These are phyloP conservation scores for Cheilinus undulatus DNA, from an alignment of 2,113 vertebrate species.

Conservation along the genomic window DNA sequence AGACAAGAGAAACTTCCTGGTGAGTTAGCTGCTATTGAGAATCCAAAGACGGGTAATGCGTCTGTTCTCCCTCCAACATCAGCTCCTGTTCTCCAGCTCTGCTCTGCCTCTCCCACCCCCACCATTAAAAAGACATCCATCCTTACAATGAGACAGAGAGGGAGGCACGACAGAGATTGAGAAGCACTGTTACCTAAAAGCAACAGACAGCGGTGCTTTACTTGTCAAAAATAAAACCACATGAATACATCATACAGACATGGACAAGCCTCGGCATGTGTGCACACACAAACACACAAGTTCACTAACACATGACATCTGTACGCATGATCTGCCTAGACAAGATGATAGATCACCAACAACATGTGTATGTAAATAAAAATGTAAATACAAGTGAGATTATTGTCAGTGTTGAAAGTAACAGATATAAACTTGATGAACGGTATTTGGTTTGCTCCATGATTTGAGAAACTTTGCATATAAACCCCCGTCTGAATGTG, in stretches of 20 bases:
- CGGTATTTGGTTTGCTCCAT: constrained; percentile 19
- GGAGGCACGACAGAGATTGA: constrained; percentile 41
- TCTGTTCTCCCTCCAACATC: constrained; percentile 56
- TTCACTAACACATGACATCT: constrained; percentile 11
- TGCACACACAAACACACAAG: constrained; percentile 21
- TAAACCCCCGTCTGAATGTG: constrained; percentile 1
- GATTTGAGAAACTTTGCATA: constrained; percentile 41
- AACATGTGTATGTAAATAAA: constrained; percentile 50
- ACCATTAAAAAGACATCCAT: constrained; percentile 67
- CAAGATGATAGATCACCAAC: constrained; percentile 31
- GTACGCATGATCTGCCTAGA: constrained; percentile 14
- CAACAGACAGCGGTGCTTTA: constrained; percentile 27
- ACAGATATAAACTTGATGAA: constrained; percentile 43
- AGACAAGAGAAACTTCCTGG: constrained; percentile 14
- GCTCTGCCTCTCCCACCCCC: constrained; percentile 29
- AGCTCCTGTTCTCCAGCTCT: constrained; percentile 54
- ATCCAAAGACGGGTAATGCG: constrained; percentile 18
- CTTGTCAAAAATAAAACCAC: constrained; percentile 53
- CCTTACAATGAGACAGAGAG: constrained; percentile 45
- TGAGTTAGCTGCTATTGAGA: constrained; percentile 22
- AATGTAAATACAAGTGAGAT: constrained; percentile 45
- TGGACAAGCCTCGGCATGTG: constrained; percentile 5
- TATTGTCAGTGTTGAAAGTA: constrained; percentile 51
- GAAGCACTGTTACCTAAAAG: constrained; percentile 33
- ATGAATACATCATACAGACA: constrained; percentile 19